Evolutionary conservation across 2,797 vertebrate genomes (phyloP).

Genomic region (Pseudopleuronectes americanus): DNA sequence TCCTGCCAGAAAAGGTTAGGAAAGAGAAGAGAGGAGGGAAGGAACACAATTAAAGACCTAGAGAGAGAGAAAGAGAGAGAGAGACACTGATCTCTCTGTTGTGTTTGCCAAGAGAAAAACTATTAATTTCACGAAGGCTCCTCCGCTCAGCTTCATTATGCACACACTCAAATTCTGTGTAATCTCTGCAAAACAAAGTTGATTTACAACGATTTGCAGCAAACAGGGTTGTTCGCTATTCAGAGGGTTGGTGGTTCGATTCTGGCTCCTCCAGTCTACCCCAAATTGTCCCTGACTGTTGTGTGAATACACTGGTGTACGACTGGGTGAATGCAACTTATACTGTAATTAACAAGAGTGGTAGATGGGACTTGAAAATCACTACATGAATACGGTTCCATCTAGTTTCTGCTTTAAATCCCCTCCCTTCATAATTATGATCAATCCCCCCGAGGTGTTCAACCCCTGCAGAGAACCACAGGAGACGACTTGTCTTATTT

Average conservation of each 20-base stretch:
- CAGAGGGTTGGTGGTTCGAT: too few relatives aligned
- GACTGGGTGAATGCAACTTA: too few relatives aligned
- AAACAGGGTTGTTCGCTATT: too few relatives aligned
- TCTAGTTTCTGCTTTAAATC: background rate
- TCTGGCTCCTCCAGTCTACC: too few relatives aligned
- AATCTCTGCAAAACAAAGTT: background rate
- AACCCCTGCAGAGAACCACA: slow-evolving; percentile 2
- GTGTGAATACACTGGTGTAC: too few relatives aligned
- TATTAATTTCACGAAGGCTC: slow-evolving; percentile 20
- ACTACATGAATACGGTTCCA: too few relatives aligned
- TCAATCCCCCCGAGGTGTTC: slow-evolving; percentile 22
- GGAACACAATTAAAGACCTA: slow-evolving; percentile 28
- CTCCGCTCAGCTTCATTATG: background rate
- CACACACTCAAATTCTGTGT: background rate
- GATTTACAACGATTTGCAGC: too few relatives aligned
- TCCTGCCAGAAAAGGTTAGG: slow-evolving; percentile 60
- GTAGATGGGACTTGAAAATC: background rate
- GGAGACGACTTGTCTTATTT: slow-evolving; percentile 26
- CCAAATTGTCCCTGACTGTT: too few relatives aligned
- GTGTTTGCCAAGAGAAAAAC: slow-evolving; percentile 34
- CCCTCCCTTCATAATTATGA: background rate
- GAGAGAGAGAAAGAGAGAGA: background rate
- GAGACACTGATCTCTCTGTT: background rate
- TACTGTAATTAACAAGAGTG: too few relatives aligned
- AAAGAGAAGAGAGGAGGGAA: slow-evolving; percentile 19